Conservation (phyloP, 2,113 vertebrate genomes). For the Lamprotornis superbus region DNA sequence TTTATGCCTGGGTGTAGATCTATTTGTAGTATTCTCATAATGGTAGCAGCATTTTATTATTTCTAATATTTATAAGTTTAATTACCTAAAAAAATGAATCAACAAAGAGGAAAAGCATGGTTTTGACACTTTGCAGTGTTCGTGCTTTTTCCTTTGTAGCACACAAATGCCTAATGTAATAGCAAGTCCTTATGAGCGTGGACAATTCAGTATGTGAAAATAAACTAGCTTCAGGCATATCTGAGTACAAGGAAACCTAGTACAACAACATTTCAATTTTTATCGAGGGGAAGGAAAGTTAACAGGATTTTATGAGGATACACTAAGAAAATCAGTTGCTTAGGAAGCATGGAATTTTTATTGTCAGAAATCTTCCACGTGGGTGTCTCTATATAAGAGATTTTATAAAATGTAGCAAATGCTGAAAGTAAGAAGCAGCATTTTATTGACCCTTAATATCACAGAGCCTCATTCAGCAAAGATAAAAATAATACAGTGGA, state of each 20-base stretch:
- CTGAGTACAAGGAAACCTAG: not conserved
- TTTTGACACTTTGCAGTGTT: not conserved
- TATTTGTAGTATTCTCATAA: not conserved
- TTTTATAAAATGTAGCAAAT: not conserved
- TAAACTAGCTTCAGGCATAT: constrained; percentile 24
- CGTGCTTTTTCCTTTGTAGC: not conserved
- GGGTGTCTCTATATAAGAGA: not conserved
- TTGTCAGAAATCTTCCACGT: not conserved
- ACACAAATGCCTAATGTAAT: not conserved
- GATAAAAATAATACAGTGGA: not conserved
- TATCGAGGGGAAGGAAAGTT: not conserved
- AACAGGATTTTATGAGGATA: constrained; percentile 40
- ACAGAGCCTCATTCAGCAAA: not conserved
- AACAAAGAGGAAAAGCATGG: not conserved
- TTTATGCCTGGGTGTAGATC: not conserved
- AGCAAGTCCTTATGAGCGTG: not conserved
- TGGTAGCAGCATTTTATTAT: not conserved
- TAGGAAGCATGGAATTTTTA: constrained; percentile 30
- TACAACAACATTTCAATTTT: constrained; percentile 16
- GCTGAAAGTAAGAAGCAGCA: not conserved
- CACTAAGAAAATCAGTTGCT: constrained; percentile 19
- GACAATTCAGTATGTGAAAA: constrained; percentile 33
- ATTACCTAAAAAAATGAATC: not conserved
- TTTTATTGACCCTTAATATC: constrained; percentile 8
- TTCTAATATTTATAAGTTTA: not conserved